Percentiles rank a stretch among this genome's conserved stretches.
These are phyloP conservation scores for Reinhardtius hippoglossoides DNA, from an alignment of 2,113 vertebrate genomes.

Conservation along the genomic window DNA sequence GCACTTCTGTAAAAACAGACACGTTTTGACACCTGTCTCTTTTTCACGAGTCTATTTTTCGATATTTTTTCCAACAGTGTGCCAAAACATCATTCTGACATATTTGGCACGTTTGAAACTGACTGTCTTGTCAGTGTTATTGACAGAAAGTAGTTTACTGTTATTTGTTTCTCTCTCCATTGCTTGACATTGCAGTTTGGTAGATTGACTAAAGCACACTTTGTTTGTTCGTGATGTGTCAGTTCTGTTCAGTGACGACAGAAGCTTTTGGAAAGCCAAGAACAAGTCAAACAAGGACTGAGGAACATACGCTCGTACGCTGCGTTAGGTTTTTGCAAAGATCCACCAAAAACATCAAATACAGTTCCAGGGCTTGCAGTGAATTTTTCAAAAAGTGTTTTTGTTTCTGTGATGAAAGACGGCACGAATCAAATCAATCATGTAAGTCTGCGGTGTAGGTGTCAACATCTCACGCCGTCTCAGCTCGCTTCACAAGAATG, in stretches of 20 bases:
- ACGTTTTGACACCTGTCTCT: slow-evolving; percentile 7
- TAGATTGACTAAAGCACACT: slow-evolving; percentile 32
- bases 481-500: too few relatives aligned
- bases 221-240: slow-evolving; percentile 24
- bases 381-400: background rate
- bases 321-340: background rate
- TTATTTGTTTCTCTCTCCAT: background rate
- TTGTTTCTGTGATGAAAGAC: background rate
- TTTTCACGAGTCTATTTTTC: background rate
- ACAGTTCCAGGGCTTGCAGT: background rate
- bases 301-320: background rate
- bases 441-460: background rate
- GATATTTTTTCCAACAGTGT: slow-evolving; percentile 18
- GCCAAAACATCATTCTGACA: slow-evolving; percentile 3
- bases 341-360: slow-evolving; percentile 1
- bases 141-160: background rate
- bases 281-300: slow-evolving; percentile 23
- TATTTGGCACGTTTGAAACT: slow-evolving; percentile 9
- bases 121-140: slow-evolving; percentile 11
- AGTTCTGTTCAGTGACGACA: slow-evolving; percentile 8
- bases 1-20: background rate
- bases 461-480: background rate
- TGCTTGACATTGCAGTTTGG: background rate
- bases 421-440: background rate
- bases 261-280: slow-evolving; percentile 15